Evolutionary conservation across 2,888 invertebrate genomes (phyloP).

Genomic region (Zeuzera pyrina): DNA sequence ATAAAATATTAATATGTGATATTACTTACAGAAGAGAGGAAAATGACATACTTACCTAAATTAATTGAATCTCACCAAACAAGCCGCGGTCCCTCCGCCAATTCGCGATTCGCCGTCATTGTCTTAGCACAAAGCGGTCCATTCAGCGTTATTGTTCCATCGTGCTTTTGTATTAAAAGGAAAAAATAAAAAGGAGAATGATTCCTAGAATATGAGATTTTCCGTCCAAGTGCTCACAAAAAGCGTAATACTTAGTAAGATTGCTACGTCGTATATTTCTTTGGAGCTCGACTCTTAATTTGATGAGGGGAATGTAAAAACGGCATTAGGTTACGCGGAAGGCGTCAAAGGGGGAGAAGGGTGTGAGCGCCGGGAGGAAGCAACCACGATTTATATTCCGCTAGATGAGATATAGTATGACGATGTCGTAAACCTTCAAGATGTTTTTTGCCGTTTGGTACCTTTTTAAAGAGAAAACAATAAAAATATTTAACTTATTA

Average conservation of each 20-base stretch:
- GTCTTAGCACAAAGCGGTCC: slow-evolving; percentile 38
- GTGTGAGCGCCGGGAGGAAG: slow-evolving; percentile 14
- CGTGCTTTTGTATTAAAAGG: slow-evolving; percentile 31
- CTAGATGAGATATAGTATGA: slow-evolving; percentile 41
- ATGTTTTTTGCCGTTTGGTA: too few species aligned
- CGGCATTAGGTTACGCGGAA: slow-evolving; percentile 40
- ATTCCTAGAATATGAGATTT: slow-evolving; percentile 42
- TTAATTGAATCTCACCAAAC: slow-evolving; percentile 39
- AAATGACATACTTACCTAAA: slow-evolving; percentile 28
- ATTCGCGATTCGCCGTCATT: slow-evolving; percentile 34
- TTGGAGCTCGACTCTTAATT: slow-evolving; percentile 44
- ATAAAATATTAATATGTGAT: too few species aligned
- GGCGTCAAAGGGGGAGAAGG: slow-evolving; percentile 18
- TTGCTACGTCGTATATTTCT: slow-evolving; percentile 43
- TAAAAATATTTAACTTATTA: too few species aligned
- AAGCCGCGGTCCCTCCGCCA: slow-evolving; percentile 22
- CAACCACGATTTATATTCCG: slow-evolving; percentile 42
- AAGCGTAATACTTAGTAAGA: slow-evolving; percentile 37
- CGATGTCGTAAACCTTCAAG: too few species aligned
- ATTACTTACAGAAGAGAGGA: slow-evolving; percentile 6
- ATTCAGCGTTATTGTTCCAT: slow-evolving; percentile 38
- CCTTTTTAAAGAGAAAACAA: too few species aligned
- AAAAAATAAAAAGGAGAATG: slow-evolving; percentile 28
- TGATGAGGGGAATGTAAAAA: slow-evolving; percentile 55
- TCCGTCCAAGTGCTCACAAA: slow-evolving; percentile 31